Evolutionary conservation across 2,113 vertebrate genomes (phyloP).

Genomic region (Hyla sarda): DNA sequence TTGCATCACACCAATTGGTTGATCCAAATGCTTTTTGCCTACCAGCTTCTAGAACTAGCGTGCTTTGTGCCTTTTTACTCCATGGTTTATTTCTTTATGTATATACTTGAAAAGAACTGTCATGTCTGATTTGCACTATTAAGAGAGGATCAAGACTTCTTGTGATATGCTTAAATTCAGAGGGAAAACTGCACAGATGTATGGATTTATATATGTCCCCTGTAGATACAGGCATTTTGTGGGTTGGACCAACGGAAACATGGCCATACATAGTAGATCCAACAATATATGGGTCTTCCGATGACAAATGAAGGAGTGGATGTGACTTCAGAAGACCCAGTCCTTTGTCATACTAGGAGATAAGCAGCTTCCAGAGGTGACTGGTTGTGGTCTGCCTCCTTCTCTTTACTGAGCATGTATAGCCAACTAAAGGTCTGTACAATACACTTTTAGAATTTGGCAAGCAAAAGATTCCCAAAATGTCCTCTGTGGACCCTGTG

Average conservation of each 20-base stretch:
- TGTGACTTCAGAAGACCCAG: not conserved
- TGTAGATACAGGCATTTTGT: constrained; percentile 67
- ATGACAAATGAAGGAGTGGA: not conserved
- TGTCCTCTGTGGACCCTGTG: not conserved
- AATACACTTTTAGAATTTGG: not conserved
- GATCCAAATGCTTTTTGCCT: constrained; percentile 71
- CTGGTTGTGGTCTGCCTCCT: not conserved
- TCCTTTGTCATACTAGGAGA: not conserved
- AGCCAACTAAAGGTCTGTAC: not conserved
- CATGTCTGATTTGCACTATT: constrained; percentile 88
- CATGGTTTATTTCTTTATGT: constrained; percentile 73
- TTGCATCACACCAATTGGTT: constrained; percentile 65
- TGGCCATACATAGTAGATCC: not conserved
- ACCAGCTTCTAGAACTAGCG: constrained; percentile 68
- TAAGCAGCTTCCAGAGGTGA: not conserved
- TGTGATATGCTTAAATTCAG: constrained; percentile 21
- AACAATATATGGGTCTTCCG: not conserved
- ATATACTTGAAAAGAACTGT: constrained; percentile 87
- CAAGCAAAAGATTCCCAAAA: not conserved
- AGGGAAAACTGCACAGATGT: not conserved
- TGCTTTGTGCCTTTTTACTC: constrained; percentile 64
- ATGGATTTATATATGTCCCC: not conserved
- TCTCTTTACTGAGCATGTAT: not conserved
- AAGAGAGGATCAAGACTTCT: constrained; percentile 71
- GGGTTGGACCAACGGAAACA: constrained; percentile 57